Evolutionary conservation across 1,140 invertebrate species (phyloP), one percentile per base, ranked within the genome.

Genomic region (Whitmania pigra): DNA sequence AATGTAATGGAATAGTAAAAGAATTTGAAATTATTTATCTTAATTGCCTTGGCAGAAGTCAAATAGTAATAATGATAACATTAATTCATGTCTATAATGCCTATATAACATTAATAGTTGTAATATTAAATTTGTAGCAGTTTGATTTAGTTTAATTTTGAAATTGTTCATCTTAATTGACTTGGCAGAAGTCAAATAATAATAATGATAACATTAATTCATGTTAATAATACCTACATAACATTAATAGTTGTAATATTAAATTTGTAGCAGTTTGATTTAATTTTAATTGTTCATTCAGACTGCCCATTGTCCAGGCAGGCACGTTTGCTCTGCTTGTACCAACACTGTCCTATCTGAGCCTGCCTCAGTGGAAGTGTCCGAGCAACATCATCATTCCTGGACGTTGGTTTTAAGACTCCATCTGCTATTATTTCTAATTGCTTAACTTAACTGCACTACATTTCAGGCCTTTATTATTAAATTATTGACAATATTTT

Each of bases 321-420:
- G 71, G 71, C n/a, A 72, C 71, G 20, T 72, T 72, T 54, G 71
- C 71, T 49, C 63, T 72, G 17, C 66, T 72, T 25, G 43, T 68
- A 11, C 71, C 71, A 20, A 72, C 71, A 3, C 71, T 72, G 29
- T 67, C 71, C 57, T 72, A 55, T 22, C 49, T 72, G 20, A 68
- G 57, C 20, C 71, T 72, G 27, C 71, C 71, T 20, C 53, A 71
- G 55, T 71, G 57, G 54, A 57, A 71, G 25, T 71, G 71, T 40
- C 71, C 71, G 9, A 22, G n/a, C 31, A 60, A 71, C n/a, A 66
- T 71, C 36, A 25, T 29, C 18, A 63, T 53, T 60, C 36, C 25
- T 71, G 5, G 3, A 17, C 36, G 43, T 71, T 27, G 25, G 40
- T 71, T 25, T 53, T 7, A 27, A 36, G 15, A 29, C 40, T n/a